Base-by-base conservation (phyloP, 1,140 invertebrate species). In the Drosophila mauritiana region DNA sequence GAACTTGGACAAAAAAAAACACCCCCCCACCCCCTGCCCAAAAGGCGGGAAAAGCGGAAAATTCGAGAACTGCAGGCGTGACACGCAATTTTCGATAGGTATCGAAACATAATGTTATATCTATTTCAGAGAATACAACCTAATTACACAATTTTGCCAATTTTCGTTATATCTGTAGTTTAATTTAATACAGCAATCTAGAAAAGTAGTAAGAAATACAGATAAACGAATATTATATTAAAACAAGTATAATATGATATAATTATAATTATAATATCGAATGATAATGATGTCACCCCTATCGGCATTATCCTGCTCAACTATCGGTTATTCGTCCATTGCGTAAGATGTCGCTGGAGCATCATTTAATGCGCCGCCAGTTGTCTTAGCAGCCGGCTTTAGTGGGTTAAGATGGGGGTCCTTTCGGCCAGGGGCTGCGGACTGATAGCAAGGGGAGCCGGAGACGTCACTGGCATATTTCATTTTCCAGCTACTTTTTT, bases 351-450 rank as follows among this genome's bases (percentile, higher is more conserved):
- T 89, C 88, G 88, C 82, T 91, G 82, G 88, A 78, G 88, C 88
- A 83, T 91, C 88, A 88, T 91, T 91, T 81, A 84, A 83, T 84
- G 89, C 72, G 88, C 80, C 88, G 88, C 83, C 88, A 84, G 77
- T 80, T 88, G 83, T 83, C 83, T 86, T 86, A 88, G 78, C 82
- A 51, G 62, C 45, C 51, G 43, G 43, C 48, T 51, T 51, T n/a
- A 51, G 48, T 62, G 52, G 58, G 27, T 40, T 57, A 7, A 31
- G 17, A 20, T n/a, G 22, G 15, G 39, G 39, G 13, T n/a, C n/a
- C 39, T 20, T 11, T 39, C 8, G 20, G 17, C 39, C 42, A 54
- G 37, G 22, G 13, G 54, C 55, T 15, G 43, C 22, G 37, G 12
- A 59, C 22, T 59, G 72, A 62, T 31, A 45, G 27, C 15, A 34